A percentile compares a stretch with the other conserved stretches of the same genome.
These are phyloP conservation scores for Callipepla squamata DNA, from an alignment of 2,113 vertebrate genomes.

Conservation along the genomic window DNA sequence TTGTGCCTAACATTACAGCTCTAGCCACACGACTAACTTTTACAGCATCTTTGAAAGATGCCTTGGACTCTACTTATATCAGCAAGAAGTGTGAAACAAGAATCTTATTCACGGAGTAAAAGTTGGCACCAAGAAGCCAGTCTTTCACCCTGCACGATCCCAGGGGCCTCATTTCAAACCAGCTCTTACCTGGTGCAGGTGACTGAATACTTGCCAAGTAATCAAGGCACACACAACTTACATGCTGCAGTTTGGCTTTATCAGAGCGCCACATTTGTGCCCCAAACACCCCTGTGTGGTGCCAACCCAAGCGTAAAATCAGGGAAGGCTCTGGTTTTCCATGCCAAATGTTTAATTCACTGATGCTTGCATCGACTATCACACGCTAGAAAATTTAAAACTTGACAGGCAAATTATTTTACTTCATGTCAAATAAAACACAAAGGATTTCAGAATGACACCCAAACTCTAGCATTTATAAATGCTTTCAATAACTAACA, in stretches of 20 bases:
- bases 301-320: neutral
- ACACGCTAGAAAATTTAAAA: neutral
- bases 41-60: neutral
- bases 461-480: neutral
- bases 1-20: neutral
- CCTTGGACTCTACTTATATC: neutral
- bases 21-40: neutral
- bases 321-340: neutral
- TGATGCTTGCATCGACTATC: neutral
- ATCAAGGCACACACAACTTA: neutral
- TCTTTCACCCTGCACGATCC: neutral
- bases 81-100: neutral
- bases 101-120: neutral
- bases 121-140: neutral
- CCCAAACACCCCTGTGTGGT: fast-evolving
- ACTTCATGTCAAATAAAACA: neutral
- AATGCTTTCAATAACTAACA: neutral
- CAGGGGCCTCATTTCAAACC: neutral
- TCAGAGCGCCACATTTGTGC: neutral
- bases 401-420: neutral
- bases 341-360: neutral
- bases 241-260: neutral
- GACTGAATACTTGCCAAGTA: neutral
- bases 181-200: neutral
- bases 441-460: neutral